Evolutionary conservation across 2,888 invertebrate species (phyloP), one percentile per base, ranked within the genome.

Genomic region (Cataglyphis altisquamis): DNA sequence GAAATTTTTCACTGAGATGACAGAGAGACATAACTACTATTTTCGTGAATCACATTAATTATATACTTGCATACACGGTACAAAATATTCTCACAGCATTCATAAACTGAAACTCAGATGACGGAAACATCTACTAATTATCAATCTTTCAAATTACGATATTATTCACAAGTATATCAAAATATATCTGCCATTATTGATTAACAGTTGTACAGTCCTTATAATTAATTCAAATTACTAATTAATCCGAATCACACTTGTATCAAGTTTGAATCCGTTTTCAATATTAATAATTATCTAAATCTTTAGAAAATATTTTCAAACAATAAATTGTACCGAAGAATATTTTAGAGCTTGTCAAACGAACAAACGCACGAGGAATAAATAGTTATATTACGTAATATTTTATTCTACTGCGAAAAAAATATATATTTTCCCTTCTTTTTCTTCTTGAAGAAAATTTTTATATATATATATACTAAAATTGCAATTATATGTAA

Each of bases 51-150:
- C 32, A 63, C 18, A 32, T 70, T 60, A 70, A 78, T 78, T 60
- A 78, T 41, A 60, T 21, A 21, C 10, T 52, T 48, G 64, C 1
- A 29, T 57, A 45, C 21, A 21, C 45, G 21, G 45, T 57, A 45
- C 36, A 70, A 32, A 60, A 78, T 41, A 15, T n/a, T 67, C 57
- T 41, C 29, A 21, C n/a, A 45, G 32, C 15, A 10, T 9, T 21
- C n/a, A 73, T 18, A 15, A 3, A 45, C n/a, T 62, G 72, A 74
- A 81, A 81, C n/a, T 81, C 70, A 39, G 15, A 41, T 62, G 18
- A 78, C 41, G 81, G 73, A 74, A 62, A 60, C 74, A 63, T 81
- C 48, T 39, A 62, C 48, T 52, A 55, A 74, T 74, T 73, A 72
- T 63, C 41, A 48, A 74, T 73, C 62, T 32, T 0, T 36, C 18